These are phyloP conservation scores for Sussaba pulchella DNA, from an alignment of 2,888 invertebrate species.

Conservation along the genomic window DNA sequence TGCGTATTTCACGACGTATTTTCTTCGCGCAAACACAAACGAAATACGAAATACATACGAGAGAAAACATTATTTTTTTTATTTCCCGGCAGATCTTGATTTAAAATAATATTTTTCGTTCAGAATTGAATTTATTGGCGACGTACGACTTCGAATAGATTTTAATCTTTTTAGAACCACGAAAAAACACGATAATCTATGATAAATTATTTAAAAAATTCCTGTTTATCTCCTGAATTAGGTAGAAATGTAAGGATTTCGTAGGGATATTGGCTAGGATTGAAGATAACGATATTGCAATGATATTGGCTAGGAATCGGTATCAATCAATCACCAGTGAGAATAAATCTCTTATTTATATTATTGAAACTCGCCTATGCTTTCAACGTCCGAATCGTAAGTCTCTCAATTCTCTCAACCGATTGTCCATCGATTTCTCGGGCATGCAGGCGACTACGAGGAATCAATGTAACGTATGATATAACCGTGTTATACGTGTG, in stretches of 20 bases:
- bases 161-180: too few relatives aligned
- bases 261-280: too few relatives aligned
- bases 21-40: background rate
- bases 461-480: background rate
- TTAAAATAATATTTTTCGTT: background rate
- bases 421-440: background rate
- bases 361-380: slow-evolving; percentile 16
- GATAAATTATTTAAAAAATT: too few relatives aligned
- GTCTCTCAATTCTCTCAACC: background rate
- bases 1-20: slow-evolving; percentile 2
- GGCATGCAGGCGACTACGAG: background rate
- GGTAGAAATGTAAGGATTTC: too few relatives aligned
- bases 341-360: slow-evolving; percentile 3
- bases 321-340: slow-evolving; percentile 10
- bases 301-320: background rate
- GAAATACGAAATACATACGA: background rate
- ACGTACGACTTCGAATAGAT: too few relatives aligned
- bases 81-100: background rate
- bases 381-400: background rate
- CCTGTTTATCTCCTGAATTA: too few relatives aligned
- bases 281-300: too few relatives aligned
- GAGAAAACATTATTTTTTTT: too few relatives aligned
- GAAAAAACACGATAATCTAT: too few relatives aligned
- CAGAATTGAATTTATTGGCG: too few relatives aligned
- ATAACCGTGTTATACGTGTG: too few relatives aligned